Percentiles rank a stretch among this genome's conserved stretches.
phyloP scores from a whole-genome alignment of 2,113 vertebrate species.

The Callipepla californica region DNA sequence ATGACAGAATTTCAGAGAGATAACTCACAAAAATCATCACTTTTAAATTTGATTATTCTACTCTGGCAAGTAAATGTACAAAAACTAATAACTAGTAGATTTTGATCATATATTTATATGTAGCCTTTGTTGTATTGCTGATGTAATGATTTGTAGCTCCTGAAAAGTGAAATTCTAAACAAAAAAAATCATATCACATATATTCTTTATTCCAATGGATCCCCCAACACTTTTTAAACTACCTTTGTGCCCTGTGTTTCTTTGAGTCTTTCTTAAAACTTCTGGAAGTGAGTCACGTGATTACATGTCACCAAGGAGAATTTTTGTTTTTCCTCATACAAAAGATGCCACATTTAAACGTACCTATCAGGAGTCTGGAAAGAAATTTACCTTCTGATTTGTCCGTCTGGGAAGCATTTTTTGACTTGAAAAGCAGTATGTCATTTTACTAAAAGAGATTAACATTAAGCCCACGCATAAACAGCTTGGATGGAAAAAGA shows the following conservation, averaged over 20 bases:
- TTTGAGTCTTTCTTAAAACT: constrained; percentile 21
- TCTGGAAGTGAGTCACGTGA: neutral
- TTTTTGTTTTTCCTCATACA: constrained; percentile 25
- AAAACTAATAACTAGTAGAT: neutral
- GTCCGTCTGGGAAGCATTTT: constrained; percentile 67
- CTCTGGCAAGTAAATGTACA: neutral
- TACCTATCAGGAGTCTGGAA: constrained; percentile 24
- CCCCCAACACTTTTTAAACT: neutral
- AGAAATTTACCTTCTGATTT: constrained; percentile 46
- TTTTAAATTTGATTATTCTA: constrained; percentile 25
- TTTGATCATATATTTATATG: neutral
- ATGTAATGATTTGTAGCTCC: neutral
- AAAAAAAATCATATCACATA: neutral
- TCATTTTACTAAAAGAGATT: constrained; percentile 72
- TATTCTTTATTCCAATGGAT: neutral
- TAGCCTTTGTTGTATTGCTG: neutral
- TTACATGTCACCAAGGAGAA: constrained; percentile 21
- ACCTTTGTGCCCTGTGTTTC: constrained; percentile 40
- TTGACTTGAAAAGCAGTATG: constrained; percentile 75
- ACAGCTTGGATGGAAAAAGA: constrained; percentile 78
- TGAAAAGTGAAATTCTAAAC: neutral
- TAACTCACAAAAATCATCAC: constrained; percentile 37
- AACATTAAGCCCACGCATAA: constrained; percentile 70
- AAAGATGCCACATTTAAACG: constrained; percentile 65
- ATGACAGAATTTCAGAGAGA: neutral